These are phyloP conservation scores for Norana najaformis DNA, from an alignment of 2,888 invertebrate genomes.

Conservation along the genomic window DNA sequence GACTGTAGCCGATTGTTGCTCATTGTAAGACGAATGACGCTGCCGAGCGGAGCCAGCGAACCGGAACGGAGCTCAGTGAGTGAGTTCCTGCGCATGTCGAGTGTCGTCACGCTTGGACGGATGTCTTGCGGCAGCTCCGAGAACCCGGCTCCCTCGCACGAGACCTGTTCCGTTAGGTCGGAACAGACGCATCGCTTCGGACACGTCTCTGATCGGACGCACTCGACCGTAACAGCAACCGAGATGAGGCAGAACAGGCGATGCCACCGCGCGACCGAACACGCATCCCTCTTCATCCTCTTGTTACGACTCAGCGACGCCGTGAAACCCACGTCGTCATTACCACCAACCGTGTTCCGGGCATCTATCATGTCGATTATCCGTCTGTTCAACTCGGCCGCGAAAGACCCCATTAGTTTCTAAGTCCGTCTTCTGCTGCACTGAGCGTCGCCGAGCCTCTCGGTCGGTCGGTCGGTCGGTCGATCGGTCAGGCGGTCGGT, in stretches of 20 bases:
- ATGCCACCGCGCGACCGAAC: neutral
- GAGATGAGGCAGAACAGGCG: conserved; percentile 1
- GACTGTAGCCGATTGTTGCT: conserved; percentile 38
- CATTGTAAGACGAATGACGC: conserved; percentile 39
- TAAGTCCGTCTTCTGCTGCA: neutral
- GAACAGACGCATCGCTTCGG: neutral
- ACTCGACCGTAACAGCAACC: neutral
- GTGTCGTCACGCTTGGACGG: conserved; percentile 30
- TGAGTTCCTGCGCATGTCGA: conserved; percentile 39
- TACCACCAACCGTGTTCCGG: neutral
- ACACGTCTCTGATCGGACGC: neutral
- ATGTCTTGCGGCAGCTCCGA: neutral
- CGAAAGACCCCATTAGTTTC: neutral
- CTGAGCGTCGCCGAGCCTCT: neutral
- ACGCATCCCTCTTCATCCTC: neutral
- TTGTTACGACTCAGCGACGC: neutral
- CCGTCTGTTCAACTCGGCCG: too few relatives aligned
- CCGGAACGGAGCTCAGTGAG: conserved; percentile 32
- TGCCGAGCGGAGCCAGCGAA: conserved; percentile 31
- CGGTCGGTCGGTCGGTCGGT: neutral
- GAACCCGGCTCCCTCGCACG: conserved; percentile 16
- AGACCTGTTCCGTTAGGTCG: neutral
- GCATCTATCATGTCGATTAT: neutral
- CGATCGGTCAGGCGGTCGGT: neutral
- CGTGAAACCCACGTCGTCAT: neutral